These are phyloP conservation scores for Caenorhabditis virilis DNA, from an alignment of 2,888 invertebrate genomes.

Conservation along the genomic window DNA sequence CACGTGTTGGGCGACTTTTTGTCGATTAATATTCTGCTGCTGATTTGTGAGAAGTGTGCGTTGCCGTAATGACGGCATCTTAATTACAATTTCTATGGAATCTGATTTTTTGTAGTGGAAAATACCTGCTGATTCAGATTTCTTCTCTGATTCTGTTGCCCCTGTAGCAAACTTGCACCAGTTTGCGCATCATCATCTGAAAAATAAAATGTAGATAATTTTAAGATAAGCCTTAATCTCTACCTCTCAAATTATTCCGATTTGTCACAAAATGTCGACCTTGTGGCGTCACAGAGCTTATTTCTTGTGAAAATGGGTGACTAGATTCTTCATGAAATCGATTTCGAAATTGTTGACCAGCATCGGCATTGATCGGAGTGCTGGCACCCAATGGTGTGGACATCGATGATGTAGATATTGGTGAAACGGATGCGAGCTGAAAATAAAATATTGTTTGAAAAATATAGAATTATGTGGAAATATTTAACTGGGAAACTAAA, in stretches of 20 bases:
- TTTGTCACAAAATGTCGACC: slow-evolving; percentile 12
- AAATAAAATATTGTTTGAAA: neutral
- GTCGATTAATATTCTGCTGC: neutral
- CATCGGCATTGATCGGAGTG: slow-evolving; percentile 13
- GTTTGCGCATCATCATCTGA: slow-evolving; percentile 17
- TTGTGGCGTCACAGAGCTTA: slow-evolving; percentile 8
- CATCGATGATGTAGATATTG: slow-evolving; percentile 2
- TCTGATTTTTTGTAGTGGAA: slow-evolving; percentile 3
- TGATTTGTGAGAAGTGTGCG: neutral
- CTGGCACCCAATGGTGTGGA: slow-evolving; percentile 11
- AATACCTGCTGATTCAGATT: too few species aligned
- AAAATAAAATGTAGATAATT: neutral
- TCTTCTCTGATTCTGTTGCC: too few species aligned
- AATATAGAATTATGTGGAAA: too few species aligned
- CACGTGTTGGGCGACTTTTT: neutral
- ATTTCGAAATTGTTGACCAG: neutral
- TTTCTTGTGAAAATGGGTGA: too few species aligned
- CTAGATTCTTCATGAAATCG: neutral
- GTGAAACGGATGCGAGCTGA: slow-evolving; percentile 1
- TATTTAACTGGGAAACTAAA: too few species aligned
- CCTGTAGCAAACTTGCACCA: slow-evolving; percentile 16
- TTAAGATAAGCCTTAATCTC: too few species aligned
- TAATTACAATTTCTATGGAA: too few species aligned
- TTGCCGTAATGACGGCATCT: too few species aligned
- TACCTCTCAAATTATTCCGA: slow-evolving; percentile 5